Conservation (phyloP, 2,888 invertebrate genomes). For the Amphipyra tragopoginis region DNA sequence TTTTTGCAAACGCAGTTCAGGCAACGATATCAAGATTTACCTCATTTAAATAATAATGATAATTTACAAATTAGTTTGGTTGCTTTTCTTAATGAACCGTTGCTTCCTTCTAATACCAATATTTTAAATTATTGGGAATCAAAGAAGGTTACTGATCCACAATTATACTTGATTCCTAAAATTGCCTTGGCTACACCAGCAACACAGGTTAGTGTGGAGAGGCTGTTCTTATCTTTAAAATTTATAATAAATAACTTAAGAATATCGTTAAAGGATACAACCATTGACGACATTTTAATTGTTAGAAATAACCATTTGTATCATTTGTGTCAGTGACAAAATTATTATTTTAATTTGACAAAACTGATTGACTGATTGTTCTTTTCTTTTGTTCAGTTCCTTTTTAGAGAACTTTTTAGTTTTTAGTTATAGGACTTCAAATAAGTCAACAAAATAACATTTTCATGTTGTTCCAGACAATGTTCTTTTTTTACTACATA, state of each 20-base stretch:
- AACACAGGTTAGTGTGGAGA: slow-evolving; percentile 46
- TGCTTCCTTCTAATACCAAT: slow-evolving; percentile 22
- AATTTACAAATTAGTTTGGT: no score
- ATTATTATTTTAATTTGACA: slow-evolving; percentile 2
- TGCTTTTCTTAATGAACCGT: slow-evolving; percentile 18
- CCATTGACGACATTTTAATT: slow-evolving; percentile 31
- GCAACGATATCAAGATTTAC: slow-evolving; percentile 17
- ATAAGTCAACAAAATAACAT: neutral
- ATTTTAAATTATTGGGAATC: slow-evolving; percentile 37
- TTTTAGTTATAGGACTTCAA: no score
- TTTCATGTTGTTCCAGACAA: neutral
- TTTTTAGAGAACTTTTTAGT: no score
- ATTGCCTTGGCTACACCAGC: slow-evolving; percentile 32
- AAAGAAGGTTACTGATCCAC: slow-evolving; percentile 24
- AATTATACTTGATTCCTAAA: slow-evolving; percentile 12
- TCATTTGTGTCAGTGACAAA: neutral
- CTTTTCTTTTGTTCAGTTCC: no score
- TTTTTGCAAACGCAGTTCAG: slow-evolving; percentile 21
- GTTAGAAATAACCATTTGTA: slow-evolving; percentile 22
- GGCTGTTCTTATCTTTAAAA: slow-evolving; percentile 51
- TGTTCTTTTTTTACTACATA: neutral
- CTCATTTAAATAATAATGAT: slow-evolving; percentile 15
- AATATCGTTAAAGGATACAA: slow-evolving; percentile 23
- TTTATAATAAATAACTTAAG: slow-evolving; percentile 33
- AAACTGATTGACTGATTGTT: neutral